Conservation (phyloP, 2,888 invertebrate genomes). For the Ennomos fuscantarius region DNA sequence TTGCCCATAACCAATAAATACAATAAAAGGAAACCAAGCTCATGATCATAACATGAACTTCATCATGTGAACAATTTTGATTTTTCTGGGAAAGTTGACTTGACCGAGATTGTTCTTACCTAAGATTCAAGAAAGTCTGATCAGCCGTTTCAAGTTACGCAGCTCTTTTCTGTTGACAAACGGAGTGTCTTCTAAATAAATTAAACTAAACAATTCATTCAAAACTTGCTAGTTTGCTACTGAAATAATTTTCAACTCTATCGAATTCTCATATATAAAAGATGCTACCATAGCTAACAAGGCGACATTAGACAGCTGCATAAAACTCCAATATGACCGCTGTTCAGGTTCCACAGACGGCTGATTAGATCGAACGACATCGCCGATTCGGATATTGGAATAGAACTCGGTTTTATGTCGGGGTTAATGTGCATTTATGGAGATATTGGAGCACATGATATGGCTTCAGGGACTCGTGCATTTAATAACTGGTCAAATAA, state of each 20-base stretch:
- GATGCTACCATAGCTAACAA: slow-evolving; percentile 9
- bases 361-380: slow-evolving; percentile 48
- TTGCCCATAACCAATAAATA: no score
- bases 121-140: no score
- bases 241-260: background rate
- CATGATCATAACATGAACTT: no score
- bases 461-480: background rate
- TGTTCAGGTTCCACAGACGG: slow-evolving; percentile 48
- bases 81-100: no score
- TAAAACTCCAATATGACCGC: slow-evolving; percentile 49
- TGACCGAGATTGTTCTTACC: no score
- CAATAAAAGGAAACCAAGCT: no score
- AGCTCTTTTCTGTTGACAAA: no score
- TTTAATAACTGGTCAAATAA: background rate
- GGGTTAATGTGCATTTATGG: slow-evolving; percentile 27
- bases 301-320: slow-evolving; percentile 55
- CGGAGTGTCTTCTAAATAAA: no score
- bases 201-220: no score
- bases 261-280: slow-evolving; percentile 37
- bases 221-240: no score
- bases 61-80: no score
- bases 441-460: slow-evolving; percentile 5
- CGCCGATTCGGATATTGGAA: slow-evolving; percentile 39
- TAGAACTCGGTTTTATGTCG: slow-evolving; percentile 36
- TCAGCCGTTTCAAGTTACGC: no score